Percentiles rank a stretch among this genome's conserved stretches.
These are phyloP conservation scores for Antedon bifida DNA, from an alignment of 35 echinoderm and acorn worm species.

Conservation along the genomic window DNA sequence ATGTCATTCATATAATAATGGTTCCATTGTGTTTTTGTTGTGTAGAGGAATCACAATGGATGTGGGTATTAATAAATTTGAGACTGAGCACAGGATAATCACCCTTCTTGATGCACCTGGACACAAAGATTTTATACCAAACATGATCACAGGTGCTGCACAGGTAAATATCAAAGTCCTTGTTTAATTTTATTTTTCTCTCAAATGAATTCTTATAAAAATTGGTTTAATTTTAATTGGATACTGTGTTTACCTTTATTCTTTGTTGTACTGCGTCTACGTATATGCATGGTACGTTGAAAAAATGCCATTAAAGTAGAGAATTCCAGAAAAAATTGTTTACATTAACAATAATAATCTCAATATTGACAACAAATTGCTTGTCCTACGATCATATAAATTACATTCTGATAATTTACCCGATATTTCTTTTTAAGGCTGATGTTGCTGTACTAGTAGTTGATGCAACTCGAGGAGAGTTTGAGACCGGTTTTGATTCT, in stretches of 20 bases:
- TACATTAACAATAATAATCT: too few species aligned
- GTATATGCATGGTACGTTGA: too few species aligned
- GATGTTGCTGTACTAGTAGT: slow-evolving; percentile 89
- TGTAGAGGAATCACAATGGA: slow-evolving; percentile 97
- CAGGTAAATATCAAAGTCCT: slow-evolving; percentile 51
- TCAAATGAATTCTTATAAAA: too few species aligned
- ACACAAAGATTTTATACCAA: slow-evolving; percentile 98
- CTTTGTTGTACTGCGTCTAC: too few species aligned
- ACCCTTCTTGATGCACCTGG: slow-evolving; percentile 91
- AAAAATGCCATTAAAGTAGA: too few species aligned
- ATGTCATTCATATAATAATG: background rate
- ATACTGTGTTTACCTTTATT: too few species aligned
- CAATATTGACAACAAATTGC: too few species aligned
- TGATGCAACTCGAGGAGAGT: slow-evolving; percentile 81
- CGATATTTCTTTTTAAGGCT: slow-evolving; percentile 22
- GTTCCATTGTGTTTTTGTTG: background rate
- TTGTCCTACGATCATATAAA: too few species aligned
- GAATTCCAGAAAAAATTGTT: too few species aligned
- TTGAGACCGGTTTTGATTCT: slow-evolving; percentile 93
- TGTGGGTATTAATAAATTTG: slow-evolving; percentile 87
- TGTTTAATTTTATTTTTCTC: background rate
- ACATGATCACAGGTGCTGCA: slow-evolving; percentile 97
- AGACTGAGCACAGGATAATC: slow-evolving; percentile 65
- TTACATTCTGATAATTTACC: too few species aligned
- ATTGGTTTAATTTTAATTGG: too few species aligned